Evolutionary conservation across 2,888 invertebrate species (phyloP).

Genomic region (Oxyteleia sp.): DNA sequence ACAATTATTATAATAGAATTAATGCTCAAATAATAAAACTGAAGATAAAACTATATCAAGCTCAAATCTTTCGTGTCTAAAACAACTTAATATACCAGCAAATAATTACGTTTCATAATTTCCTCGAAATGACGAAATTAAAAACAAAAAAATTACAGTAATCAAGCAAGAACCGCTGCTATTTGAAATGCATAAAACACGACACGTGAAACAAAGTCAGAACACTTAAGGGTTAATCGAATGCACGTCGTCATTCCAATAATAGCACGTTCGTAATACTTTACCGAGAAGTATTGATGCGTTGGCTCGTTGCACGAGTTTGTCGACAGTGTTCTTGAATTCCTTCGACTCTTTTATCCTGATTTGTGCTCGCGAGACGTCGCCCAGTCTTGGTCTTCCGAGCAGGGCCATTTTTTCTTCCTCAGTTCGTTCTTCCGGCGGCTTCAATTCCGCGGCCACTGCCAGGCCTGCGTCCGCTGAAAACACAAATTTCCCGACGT

Average conservation of each 20-base stretch:
- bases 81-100: too few species aligned
- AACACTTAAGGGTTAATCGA: slow-evolving; percentile 13
- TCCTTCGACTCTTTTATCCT: slow-evolving; percentile 99
- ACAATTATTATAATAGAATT: too few species aligned
- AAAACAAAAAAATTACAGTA: neutral
- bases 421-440: slow-evolving; percentile 91
- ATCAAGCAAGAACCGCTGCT: neutral
- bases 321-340: slow-evolving; percentile 99
- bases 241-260: neutral
- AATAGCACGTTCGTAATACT: slow-evolving; percentile 25
- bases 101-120: too few species aligned
- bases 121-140: too few species aligned
- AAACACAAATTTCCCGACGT: slow-evolving; percentile 75
- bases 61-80: too few species aligned
- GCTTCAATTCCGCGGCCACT: slow-evolving; percentile 90
- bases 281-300: slow-evolving; percentile 94
- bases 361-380: slow-evolving; percentile 94
- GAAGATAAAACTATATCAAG: too few species aligned
- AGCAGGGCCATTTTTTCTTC: slow-evolving; percentile 95
- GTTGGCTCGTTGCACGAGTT: slow-evolving; percentile 98
- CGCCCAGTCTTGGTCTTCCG: slow-evolving; percentile 97
- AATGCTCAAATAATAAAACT: too few species aligned
- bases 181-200: slow-evolving; percentile 2
- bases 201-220: neutral
- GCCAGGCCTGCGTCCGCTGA: slow-evolving; percentile 89